Conservation (phyloP, 1,140 invertebrate genomes). For the Drosophila neocordata region DNA sequence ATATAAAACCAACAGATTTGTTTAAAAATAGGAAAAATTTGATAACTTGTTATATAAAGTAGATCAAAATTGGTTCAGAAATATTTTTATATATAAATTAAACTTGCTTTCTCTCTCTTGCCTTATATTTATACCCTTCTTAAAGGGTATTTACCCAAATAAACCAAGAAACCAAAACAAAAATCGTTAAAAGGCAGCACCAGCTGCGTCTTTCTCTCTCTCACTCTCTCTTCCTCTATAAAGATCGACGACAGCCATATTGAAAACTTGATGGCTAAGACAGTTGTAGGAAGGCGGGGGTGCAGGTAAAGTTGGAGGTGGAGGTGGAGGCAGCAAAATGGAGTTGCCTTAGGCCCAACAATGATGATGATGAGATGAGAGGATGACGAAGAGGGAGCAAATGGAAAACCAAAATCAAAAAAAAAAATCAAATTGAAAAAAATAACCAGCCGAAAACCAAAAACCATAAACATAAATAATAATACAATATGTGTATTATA, state of each 20-base stretch:
- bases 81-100: too few species aligned
- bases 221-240: background rate
- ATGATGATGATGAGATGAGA: background rate
- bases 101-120: background rate
- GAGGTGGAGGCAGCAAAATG: conserved; percentile 56
- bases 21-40: too few species aligned
- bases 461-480: conserved; percentile 80
- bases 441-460: conserved; percentile 51
- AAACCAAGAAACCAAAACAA: conserved; percentile 46
- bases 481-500: conserved; percentile 72
- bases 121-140: background rate
- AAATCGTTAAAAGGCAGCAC: conserved; percentile 57
- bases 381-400: conserved; percentile 16
- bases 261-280: conserved; percentile 44
- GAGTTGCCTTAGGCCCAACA: conserved; percentile 59
- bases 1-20: too few species aligned
- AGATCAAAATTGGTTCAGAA: too few species aligned
- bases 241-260: conserved; percentile 74
- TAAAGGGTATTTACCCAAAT: conserved; percentile 1
- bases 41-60: too few species aligned
- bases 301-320: conserved; percentile 7
- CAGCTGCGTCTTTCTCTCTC: conserved; percentile 48
- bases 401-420: conserved; percentile 61
- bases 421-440: background rate
- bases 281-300: background rate